Percentiles rank a stretch among this genome's conserved stretches.
Evolutionary conservation across 2,113 vertebrate species (phyloP).

Genomic region (Elanoides forficatus): DNA sequence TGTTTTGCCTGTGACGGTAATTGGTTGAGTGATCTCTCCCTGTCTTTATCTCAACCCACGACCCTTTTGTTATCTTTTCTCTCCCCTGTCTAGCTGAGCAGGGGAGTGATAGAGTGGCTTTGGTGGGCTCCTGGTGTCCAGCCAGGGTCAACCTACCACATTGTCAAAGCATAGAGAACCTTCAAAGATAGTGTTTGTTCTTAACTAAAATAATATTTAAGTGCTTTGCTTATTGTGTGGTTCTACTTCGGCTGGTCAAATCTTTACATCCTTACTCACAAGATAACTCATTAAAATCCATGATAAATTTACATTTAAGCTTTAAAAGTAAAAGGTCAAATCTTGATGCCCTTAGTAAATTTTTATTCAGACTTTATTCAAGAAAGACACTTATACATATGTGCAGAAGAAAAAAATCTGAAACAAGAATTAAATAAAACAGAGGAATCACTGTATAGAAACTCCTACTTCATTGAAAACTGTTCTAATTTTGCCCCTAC

Average conservation of each 20-base stretch:
- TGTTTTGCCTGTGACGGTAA: too few relatives aligned
- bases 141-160: too few relatives aligned
- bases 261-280: background rate
- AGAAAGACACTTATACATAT: background rate
- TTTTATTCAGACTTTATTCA: background rate
- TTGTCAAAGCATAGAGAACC: background rate
- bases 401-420: background rate
- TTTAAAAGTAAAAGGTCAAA: background rate
- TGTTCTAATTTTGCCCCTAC: background rate
- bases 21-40: too few relatives aligned
- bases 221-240: background rate
- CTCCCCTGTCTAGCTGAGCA: too few relatives aligned
- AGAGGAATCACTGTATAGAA: background rate
- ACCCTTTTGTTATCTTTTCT: too few relatives aligned
- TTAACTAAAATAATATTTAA: background rate
- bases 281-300: background rate
- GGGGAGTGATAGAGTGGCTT: too few relatives aligned
- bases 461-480: background rate
- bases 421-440: background rate
- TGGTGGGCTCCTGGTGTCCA: too few relatives aligned
- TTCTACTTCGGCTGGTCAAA: background rate
- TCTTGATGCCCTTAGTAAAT: background rate
- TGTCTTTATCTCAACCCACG: too few relatives aligned
- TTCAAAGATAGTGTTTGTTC: background rate
- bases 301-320: background rate